Percentiles rank a stretch among this genome's conserved stretches.
Conservation (phyloP, 2,113 vertebrate species). For the Cranoglanis bouderius region DNA sequence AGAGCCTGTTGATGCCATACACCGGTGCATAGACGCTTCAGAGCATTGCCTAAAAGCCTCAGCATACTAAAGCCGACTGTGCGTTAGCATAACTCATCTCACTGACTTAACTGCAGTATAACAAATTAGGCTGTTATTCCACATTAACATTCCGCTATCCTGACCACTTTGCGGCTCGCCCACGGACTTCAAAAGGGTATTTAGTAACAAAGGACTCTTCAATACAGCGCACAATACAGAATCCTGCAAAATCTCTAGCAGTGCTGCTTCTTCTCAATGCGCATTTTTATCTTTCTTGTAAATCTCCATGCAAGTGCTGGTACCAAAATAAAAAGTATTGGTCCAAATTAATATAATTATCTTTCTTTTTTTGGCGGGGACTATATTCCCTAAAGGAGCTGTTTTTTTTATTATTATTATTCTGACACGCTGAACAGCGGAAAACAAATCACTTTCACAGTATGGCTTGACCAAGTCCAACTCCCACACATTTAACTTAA, state of each 20-base stretch:
- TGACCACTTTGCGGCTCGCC: constrained; percentile 11
- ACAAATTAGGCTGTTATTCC: background rate
- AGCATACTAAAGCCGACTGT: background rate
- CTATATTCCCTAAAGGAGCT: background rate
- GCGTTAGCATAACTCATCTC: background rate
- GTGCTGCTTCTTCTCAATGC: constrained; percentile 6
- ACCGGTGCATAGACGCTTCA: constrained; percentile 30
- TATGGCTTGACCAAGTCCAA: background rate
- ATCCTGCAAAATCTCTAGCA: background rate
- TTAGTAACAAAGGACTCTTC: background rate
- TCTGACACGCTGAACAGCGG: background rate
- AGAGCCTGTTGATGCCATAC: constrained; percentile 54
- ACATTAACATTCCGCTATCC: background rate
- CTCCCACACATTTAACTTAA: constrained; percentile 27
- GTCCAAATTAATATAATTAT: background rate
- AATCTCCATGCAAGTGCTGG: background rate
- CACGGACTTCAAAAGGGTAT: constrained; percentile 11
- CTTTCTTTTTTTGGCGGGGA: background rate
- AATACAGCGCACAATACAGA: background rate
- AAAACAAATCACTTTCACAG: constrained; percentile 17
- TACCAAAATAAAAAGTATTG: background rate
- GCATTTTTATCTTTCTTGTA: background rate
- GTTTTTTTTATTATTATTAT: background rate
- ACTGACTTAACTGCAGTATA: background rate
- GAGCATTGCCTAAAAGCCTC: constrained; percentile 18